These are phyloP conservation scores for Eupeodes corollae DNA, from an alignment of 1,140 invertebrate species.

Conservation along the genomic window DNA sequence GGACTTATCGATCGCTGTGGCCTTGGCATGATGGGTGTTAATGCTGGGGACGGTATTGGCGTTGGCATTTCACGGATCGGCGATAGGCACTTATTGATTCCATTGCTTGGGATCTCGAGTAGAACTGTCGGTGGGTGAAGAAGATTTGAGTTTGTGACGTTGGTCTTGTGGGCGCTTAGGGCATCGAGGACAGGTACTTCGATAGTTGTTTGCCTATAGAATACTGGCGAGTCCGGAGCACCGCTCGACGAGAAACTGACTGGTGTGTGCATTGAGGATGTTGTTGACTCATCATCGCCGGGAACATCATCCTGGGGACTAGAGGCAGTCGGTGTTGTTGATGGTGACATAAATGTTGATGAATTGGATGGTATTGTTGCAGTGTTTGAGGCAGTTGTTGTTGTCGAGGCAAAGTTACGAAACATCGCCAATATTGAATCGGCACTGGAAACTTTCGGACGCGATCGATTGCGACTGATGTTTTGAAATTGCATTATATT, in stretches of 20 bases:
- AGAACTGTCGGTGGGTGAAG: conserved; percentile 56
- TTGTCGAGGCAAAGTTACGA: conserved; percentile 49
- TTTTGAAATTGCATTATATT: conserved; percentile 7
- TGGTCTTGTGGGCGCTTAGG: conserved; percentile 47
- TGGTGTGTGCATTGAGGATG: conserved; percentile 47
- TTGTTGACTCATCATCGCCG: conserved; percentile 48
- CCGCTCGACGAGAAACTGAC: conserved; percentile 44
- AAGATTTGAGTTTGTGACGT: conserved; percentile 37
- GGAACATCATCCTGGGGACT: conserved; percentile 54
- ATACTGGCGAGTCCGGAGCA: conserved; percentile 44
- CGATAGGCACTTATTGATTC: conserved; percentile 57
- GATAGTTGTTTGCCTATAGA: conserved; percentile 39
- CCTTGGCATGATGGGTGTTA: conserved; percentile 50
- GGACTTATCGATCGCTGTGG: conserved; percentile 12
- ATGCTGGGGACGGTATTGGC: conserved; percentile 53
- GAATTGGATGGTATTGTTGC: conserved; percentile 24
- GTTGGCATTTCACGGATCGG: conserved; percentile 61
- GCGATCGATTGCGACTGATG: conserved; percentile 8
- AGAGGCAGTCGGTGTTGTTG: conserved; percentile 52
- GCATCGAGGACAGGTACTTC: conserved; percentile 56
- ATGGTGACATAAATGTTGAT: conserved; percentile 45
- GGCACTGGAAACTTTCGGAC: conserved; percentile 52
- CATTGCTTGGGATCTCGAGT: conserved; percentile 54
- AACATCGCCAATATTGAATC: conserved; percentile 67
- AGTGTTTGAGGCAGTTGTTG: conserved; percentile 20